Base-by-base conservation (phyloP, 2,113 vertebrate genomes). In the Myotis brandtii region DNA sequence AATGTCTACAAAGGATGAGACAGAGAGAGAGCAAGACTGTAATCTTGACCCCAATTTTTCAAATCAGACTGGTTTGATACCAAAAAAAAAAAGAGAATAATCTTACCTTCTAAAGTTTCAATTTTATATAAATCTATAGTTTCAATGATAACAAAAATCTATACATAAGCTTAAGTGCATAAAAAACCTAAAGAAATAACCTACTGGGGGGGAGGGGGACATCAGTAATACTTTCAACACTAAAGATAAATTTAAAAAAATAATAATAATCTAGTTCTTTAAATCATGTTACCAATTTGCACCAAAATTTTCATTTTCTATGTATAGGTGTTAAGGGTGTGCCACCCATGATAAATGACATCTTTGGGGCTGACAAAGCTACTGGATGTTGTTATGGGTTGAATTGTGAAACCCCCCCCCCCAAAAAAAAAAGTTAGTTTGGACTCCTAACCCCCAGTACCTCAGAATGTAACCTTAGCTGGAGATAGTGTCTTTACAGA, bases 221-320 rank as follows among this genome's bases (percentile, higher is more conserved):
- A 27, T 62, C 59, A 27, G 59, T 27, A 62, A 62, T 62, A 62
- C 25, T 62, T 62, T 62, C 25, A 62, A 62, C 23, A 27, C 25
- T 62, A 62, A 59, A 62, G 59, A 62, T 62, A 25, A 56, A 56
- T 23, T 54, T 27, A 13, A 94, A 48, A 93, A 62, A 34, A 76
- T 67, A 75, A 18, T 21, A 56, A 27, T 11, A 62, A 9, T 62
- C 75, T n/a, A 62, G 25, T 66, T 50, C 77, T 92, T 88, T 75
- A 94, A 91, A 77, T 80, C 66, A 75, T 5, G 5, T 43, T 79
- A 84, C 34, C 48, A 76, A 88, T 81, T 75, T 88, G 18, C 48
- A 92, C 50, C 48, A 84, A 95, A 83, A 81, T 84, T 50, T 95
- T 89, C 73, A 86, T 86, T 92, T 89, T 67, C 43, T 81, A 40